Evolutionary conservation across 2,888 invertebrate species (phyloP).

Genomic region (Nomada ferruginata): DNA sequence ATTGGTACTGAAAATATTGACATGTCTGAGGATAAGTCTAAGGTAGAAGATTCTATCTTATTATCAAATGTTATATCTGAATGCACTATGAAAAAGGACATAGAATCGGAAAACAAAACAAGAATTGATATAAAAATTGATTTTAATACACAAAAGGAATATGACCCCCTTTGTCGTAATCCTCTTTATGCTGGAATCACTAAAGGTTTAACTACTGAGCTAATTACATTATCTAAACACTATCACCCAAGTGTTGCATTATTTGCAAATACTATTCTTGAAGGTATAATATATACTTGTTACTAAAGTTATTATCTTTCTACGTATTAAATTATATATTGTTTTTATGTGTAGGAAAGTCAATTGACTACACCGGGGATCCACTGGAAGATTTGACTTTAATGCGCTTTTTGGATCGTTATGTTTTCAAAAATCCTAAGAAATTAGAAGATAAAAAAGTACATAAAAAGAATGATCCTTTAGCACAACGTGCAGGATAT

Average conservation of each 20-base stretch:
- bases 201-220: conserved; percentile 89
- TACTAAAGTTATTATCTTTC: conserved; percentile 8
- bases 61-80: conserved; percentile 70
- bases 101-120: conserved; percentile 13
- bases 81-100: conserved; percentile 21
- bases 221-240: conserved; percentile 89
- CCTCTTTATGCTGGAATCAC: conserved; percentile 93
- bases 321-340: conserved; percentile 14
- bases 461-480: conserved; percentile 87
- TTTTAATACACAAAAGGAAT: conserved; percentile 82
- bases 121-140: conserved; percentile 36
- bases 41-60: conserved; percentile 63
- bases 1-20: conserved; percentile 21
- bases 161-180: conserved; percentile 91
- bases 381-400: conserved; percentile 96
- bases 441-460: conserved; percentile 85
- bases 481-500: conserved; percentile 89
- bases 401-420: conserved; percentile 96
- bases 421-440: conserved; percentile 97
- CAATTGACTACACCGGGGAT: conserved; percentile 95
- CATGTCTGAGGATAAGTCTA: conserved; percentile 33
- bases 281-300: conserved; percentile 85
- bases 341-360: conserved; percentile 85
- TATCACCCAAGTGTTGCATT: conserved; percentile 96
- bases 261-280: conserved; percentile 92